Evolutionary conservation across 2,888 invertebrate species (phyloP).

Genomic region (Terebella lapidaria): DNA sequence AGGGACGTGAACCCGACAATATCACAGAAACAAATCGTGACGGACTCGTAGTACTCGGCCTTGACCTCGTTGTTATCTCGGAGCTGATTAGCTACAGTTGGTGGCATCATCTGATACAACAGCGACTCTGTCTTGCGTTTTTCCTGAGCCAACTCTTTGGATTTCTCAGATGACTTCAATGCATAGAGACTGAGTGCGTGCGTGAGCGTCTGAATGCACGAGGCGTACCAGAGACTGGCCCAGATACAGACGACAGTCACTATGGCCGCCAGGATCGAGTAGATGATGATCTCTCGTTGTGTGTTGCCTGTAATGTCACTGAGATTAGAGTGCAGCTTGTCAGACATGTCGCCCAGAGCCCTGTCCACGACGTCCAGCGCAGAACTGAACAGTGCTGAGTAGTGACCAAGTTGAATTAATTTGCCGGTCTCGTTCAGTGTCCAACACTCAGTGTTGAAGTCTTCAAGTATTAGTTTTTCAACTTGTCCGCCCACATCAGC

Average conservation of each 20-base stretch:
- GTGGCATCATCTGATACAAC: slow-evolving; percentile 21
- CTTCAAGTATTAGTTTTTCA: not conserved
- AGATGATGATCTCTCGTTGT: not conserved
- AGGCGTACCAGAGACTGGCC: slow-evolving; percentile 13
- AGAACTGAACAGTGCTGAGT: not conserved
- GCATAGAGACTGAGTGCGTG: slow-evolving; percentile 3
- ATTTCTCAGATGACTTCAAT: slow-evolving; percentile 6
- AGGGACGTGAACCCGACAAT: slow-evolving; percentile 23
- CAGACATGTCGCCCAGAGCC: not conserved
- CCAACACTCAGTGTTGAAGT: not conserved
- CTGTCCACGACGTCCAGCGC: not conserved
- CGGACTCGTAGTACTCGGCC: slow-evolving; percentile 20
- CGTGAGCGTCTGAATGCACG: slow-evolving; percentile 10
- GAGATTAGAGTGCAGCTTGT: not conserved
- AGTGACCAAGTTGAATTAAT: too few relatives aligned
- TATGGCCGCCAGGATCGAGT: slow-evolving; percentile 4
- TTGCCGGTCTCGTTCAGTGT: not conserved
- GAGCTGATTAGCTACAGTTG: slow-evolving; percentile 17
- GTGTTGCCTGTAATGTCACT: not conserved
- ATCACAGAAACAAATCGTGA: slow-evolving; percentile 25
- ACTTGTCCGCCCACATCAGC: too few relatives aligned
- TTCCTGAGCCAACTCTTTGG: slow-evolving; percentile 13
- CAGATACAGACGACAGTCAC: slow-evolving; percentile 4
- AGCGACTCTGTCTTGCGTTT: slow-evolving; percentile 15
- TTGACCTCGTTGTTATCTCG: slow-evolving; percentile 11